These are phyloP conservation scores for Ictalurus furcatus DNA, from an alignment of 2,113 vertebrate species.

Conservation along the genomic window DNA sequence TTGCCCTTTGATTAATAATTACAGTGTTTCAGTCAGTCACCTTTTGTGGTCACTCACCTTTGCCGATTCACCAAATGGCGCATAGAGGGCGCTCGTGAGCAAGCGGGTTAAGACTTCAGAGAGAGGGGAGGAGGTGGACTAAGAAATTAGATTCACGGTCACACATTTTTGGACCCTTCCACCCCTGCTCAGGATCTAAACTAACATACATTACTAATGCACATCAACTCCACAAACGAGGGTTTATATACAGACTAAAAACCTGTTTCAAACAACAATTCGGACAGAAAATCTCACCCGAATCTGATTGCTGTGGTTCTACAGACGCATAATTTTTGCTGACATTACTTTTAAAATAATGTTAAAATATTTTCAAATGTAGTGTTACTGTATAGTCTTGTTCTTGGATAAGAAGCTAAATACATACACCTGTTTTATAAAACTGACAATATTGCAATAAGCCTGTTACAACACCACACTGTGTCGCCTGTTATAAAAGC, in stretches of 20 bases:
- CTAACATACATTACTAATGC: neutral
- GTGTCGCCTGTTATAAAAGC: neutral
- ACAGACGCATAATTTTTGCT: neutral
- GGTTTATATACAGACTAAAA: neutral
- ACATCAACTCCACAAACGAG: neutral
- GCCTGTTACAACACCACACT: neutral
- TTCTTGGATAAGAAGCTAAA: neutral
- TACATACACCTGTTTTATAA: neutral
- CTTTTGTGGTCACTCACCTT: neutral
- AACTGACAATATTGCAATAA: neutral
- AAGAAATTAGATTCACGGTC: neutral
- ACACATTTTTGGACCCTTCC: neutral
- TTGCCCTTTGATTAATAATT: no score
- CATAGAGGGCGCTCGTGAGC: neutral
- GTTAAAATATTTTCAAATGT: neutral
- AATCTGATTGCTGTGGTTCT: neutral
- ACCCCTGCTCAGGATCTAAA: neutral
- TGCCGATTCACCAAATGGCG: neutral
- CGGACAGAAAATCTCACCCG: neutral
- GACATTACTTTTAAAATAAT: neutral
- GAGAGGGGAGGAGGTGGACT: neutral
- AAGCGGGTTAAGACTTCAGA: neutral
- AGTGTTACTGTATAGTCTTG: neutral
- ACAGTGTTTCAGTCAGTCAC: neutral
- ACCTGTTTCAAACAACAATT: neutral